phyloP scores from a whole-genome alignment of 2,113 vertebrate species.

The Vombatus ursinus region DNA sequence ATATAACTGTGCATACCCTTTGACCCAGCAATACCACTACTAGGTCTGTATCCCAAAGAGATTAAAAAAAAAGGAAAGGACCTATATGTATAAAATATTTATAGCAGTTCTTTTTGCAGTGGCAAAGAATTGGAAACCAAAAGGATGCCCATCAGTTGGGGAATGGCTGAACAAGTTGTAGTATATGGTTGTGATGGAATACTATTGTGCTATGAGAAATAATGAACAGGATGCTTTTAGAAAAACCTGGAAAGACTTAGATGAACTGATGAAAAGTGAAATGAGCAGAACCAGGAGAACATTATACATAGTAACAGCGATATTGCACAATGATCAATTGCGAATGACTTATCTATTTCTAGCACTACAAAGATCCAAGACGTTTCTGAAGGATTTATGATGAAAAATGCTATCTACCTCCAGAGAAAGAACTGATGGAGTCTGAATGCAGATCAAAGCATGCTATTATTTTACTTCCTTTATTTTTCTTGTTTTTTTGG shows the following conservation, averaged over 20 bases:
- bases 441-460: background rate
- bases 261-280: background rate
- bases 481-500: too few species aligned
- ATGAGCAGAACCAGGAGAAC: background rate
- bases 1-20: background rate
- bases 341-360: background rate
- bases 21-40: background rate
- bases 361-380: background rate
- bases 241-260: background rate
- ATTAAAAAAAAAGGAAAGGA: background rate
- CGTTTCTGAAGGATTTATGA: background rate
- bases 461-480: too few species aligned
- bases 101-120: background rate
- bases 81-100: background rate
- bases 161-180: background rate
- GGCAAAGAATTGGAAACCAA: background rate
- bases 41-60: background rate
- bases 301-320: background rate
- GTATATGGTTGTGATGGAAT: background rate
- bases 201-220: background rate
- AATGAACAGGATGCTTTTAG: too few species aligned
- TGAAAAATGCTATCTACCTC: background rate
- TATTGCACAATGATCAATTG: background rate
- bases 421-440: background rate
- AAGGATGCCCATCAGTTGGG: background rate